Conservation (phyloP, 2,888 invertebrate species). For the Drosophila niveifrons region DNA sequence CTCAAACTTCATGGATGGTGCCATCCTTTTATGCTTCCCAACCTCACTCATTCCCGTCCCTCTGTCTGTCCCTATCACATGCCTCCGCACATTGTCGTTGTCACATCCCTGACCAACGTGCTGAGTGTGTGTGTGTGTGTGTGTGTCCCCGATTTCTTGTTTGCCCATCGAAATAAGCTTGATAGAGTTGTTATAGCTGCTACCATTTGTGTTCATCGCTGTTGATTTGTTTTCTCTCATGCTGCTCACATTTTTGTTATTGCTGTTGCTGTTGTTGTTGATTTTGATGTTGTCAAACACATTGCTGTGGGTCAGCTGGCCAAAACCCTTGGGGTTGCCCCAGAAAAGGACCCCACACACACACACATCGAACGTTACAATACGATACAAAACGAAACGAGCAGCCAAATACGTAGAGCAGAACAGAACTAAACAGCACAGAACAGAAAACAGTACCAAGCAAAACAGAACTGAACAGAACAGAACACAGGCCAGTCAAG, state of each 20-base stretch:
- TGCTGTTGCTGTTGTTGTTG: conserved; percentile 22
- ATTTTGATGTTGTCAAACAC: conserved; percentile 34
- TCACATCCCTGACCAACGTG: not conserved
- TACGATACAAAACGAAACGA: conserved; percentile 27
- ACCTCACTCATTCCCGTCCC: not conserved
- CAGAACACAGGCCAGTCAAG: conserved; percentile 50
- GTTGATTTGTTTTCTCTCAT: conserved; percentile 71
- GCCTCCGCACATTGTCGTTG: not conserved
- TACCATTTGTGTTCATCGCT: conserved; percentile 73
- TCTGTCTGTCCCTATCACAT: not conserved
- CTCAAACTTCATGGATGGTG: conserved; percentile 28
- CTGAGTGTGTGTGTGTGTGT: not conserved
- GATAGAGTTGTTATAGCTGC: conserved; percentile 75
- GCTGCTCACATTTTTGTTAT: conserved; percentile 18
- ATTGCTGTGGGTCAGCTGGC: conserved; percentile 45
- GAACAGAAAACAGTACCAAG: not conserved
- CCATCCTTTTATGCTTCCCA: conserved; percentile 12
- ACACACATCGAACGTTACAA: not conserved
- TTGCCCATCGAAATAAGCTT: conserved; percentile 77
- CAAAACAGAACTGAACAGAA: conserved; percentile 5
- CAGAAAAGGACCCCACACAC: not conserved
- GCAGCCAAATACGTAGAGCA: conserved; percentile 29
- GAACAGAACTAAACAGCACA: conserved; percentile 15
- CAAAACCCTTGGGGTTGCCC: conserved; percentile 30
- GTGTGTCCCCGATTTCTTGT: conserved; percentile 37